Base-by-base conservation (phyloP, 1,140 invertebrate genomes). In the Caenorhabditis tropicalis region DNA sequence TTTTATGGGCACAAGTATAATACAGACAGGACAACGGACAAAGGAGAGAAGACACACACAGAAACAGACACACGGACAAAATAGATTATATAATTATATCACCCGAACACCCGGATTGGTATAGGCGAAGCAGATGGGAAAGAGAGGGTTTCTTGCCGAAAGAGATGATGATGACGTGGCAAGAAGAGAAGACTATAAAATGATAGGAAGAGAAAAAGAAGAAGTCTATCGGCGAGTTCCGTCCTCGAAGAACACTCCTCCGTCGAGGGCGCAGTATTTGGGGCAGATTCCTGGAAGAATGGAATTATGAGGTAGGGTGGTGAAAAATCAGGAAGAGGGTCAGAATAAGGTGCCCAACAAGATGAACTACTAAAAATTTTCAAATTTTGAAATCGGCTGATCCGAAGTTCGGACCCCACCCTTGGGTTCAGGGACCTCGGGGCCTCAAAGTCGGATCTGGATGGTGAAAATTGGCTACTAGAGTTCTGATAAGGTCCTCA, bases 171-270 rank as follows among this genome's bases (percentile, higher is more conserved):
- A 16, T 24, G 65, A 24, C 27, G 36, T 43, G 65, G 65, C 65
- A 74, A 74, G 65, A 74, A 46, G 36, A 24, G 29, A 65, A 29
- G 33, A 74, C n/a, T 7, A 2, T 6, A 46, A 43, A 27, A n/a
- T 27, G 6, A 74, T 24, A 43, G 43, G 24, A 74, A 9, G 21
- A 24, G n/a, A 10, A 74, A 39, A 24, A 74, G 19, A 74, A 12
- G 65, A 10, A 24, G 36, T 43, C 36, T 87, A 87, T 87, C 87
- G 86, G 7, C 87, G 70, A 15, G 87, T 87, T 84, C 87, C 87
- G 51, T 87, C 87, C 51, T 87, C 87, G 87, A 87, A 87, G 84
- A 87, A 87, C 33, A 87, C 87, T 82, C 87, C 87, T 81, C 87
- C 87, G 36, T 87, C 87, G 48, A 87, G 84, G 46, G 87, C 87